Percentiles rank a stretch among this genome's conserved stretches.
Evolutionary conservation across 2,797 vertebrate genomes (phyloP).

Genomic region (Peromyscus eremicus): DNA sequence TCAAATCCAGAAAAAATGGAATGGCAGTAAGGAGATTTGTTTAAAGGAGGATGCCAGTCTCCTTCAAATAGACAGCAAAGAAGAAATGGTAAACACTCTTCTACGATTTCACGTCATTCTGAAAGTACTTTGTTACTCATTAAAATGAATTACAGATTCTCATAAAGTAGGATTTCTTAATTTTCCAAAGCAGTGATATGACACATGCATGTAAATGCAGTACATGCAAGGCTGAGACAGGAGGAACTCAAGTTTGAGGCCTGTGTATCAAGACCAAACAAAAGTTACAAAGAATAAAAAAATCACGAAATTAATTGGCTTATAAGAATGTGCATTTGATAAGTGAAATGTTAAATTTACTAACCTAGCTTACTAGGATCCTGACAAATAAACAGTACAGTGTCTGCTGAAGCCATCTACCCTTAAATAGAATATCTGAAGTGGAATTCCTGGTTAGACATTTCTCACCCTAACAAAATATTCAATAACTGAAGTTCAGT

Average conservation of each 20-base stretch:
- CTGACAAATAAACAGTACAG: not conserved
- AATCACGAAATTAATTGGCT: not conserved
- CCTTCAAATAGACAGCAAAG: constrained; percentile 77
- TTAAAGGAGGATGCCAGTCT: constrained; percentile 22
- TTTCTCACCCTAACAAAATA: not conserved
- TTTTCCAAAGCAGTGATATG: not conserved
- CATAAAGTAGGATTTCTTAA: not conserved
- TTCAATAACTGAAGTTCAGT: not conserved
- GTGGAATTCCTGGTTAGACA: not conserved
- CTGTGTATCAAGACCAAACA: not conserved
- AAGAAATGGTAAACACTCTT: constrained; percentile 76
- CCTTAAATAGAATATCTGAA: not conserved
- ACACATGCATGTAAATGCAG: too few relatives aligned
- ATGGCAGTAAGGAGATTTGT: constrained; percentile 23
- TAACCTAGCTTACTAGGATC: not conserved
- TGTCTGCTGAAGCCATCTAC: not conserved
- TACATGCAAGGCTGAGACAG: not conserved
- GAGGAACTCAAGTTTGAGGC: not conserved
- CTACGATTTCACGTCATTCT: not conserved
- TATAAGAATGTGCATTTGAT: constrained; percentile 25
- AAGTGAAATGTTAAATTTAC: constrained; percentile 29
- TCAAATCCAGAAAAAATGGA: constrained; percentile 13
- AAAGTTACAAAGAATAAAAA: constrained; percentile 48
- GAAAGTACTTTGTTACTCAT: constrained; percentile 6
- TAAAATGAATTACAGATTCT: constrained; percentile 20